Evolutionary conservation across 2,113 vertebrate genomes (phyloP), one percentile per base, ranked within the genome.

Genomic region (Camelus dromedarius): DNA sequence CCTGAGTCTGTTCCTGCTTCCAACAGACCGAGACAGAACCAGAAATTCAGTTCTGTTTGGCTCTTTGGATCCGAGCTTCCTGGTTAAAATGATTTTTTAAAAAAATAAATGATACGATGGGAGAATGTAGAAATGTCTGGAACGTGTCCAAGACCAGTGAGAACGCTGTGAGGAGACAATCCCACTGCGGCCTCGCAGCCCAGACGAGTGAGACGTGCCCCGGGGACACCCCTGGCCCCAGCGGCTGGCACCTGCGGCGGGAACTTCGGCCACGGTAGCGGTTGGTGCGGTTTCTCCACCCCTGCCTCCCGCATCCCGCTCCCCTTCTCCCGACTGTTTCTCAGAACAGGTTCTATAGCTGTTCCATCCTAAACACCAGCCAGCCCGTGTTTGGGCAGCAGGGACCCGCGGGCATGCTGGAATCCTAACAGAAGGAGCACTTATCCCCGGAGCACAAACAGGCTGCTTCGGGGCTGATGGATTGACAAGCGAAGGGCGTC

Each of bases 281-380:
- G 92, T 95, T 96, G 84, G 94, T 95, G 16, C 1, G 76, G 95
- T 96, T 97, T 82, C 85, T 92, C 58, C 60, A 95, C 60, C 82
- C 77, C 95, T 48, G 90, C 75, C 77, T 93, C 87, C 52, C 60
- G 2, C 9, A 26, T n/a, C 38, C 26, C 3, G 1, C 46, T 75
- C 46, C 12, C 11, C 58, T 89, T 82, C 48, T 93, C 14, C 3
- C 83, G 6, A 28, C 75, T 12, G 1, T 56, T 50, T 98, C 92
- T 70, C 79, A 22, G 46, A 92, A 62, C 52, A 54, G 35, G 92
- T n/a, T 91, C 92, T 94, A 70, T 52, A 52, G 62, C 91, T 56
- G 35, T 75, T 96, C 90, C 16, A 32, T 50, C 42, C 81, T 75
- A 91, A 91, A 73, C 56, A 24, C 69, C 67, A 95, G 90, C 69